Conservation (phyloP, 2,797 vertebrate species). For the Lepilemur septentrionalis region DNA sequence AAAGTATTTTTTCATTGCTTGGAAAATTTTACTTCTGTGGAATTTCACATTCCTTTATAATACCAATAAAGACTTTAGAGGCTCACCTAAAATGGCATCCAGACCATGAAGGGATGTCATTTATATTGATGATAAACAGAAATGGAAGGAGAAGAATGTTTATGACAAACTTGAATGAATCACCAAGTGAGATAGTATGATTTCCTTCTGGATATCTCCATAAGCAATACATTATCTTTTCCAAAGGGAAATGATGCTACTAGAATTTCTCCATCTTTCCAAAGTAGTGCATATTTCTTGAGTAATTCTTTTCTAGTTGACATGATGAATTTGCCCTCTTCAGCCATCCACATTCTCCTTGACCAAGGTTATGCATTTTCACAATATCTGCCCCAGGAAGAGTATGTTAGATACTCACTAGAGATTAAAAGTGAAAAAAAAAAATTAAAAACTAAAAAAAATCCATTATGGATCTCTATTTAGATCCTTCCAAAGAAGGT, state of each 20-base stretch:
- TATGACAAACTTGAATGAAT: constrained; percentile 57
- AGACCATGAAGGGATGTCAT: constrained; percentile 27
- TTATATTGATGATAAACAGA: constrained; percentile 56
- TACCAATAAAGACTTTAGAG: constrained; percentile 8
- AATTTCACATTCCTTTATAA: constrained; percentile 14
- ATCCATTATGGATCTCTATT: background rate
- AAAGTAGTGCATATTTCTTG: background rate
- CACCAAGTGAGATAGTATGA: constrained; percentile 18
- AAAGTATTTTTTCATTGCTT: background rate
- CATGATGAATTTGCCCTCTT: constrained; percentile 13
- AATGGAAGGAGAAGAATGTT: constrained; percentile 43
- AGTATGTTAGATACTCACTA: background rate
- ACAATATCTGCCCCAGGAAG: background rate
- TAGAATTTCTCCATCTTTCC: constrained; percentile 17
- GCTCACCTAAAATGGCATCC: constrained; percentile 6
- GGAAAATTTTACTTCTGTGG: background rate
- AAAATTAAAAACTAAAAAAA: background rate
- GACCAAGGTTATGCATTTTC: constrained; percentile 37
- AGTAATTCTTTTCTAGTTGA: constrained; percentile 42
- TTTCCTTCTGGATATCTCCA: constrained; percentile 44
- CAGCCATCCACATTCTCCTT: constrained; percentile 35
- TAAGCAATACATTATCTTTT: constrained; percentile 58
- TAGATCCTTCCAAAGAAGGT: constrained; percentile 26
- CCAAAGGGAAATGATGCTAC: constrained; percentile 42
- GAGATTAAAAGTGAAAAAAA: background rate